These are phyloP conservation scores for Microplitis manilae DNA, from an alignment of 2,888 invertebrate genomes.

Conservation along the genomic window DNA sequence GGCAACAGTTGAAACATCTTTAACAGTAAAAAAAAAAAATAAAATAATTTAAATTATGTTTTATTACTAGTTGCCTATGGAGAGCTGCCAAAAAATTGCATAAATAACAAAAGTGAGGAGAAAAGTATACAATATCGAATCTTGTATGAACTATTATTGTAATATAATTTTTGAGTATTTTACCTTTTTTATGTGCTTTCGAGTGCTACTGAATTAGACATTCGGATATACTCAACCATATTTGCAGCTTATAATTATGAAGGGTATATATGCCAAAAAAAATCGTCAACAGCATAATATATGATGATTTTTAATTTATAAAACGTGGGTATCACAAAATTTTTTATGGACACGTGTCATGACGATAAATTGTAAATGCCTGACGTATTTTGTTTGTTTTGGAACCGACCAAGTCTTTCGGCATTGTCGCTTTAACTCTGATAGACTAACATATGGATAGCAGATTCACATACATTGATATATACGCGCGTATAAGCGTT, in stretches of 20 bases:
- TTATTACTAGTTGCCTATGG: too few relatives aligned
- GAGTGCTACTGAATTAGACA: too few relatives aligned
- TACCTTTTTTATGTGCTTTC: too few relatives aligned
- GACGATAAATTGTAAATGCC: constrained; percentile 70
- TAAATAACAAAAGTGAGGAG: too few relatives aligned
- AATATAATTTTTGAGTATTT: too few relatives aligned
- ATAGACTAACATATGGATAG: constrained; percentile 51
- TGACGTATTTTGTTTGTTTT: constrained; percentile 66
- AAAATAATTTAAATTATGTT: too few relatives aligned
- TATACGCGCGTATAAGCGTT: neutral
- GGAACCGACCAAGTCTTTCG: constrained; percentile 52
- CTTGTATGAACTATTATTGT: too few relatives aligned
- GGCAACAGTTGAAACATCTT: too few relatives aligned
- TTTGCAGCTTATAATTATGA: neutral
- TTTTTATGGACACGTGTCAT: constrained; percentile 63
- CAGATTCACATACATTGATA: neutral
- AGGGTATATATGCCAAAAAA: neutral
- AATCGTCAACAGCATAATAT: constrained; percentile 1
- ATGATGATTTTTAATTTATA: constrained; percentile 18
- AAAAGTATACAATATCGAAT: too few relatives aligned
- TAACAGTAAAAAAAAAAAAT: too few relatives aligned
- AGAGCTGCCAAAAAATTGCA: too few relatives aligned
- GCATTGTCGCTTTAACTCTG: constrained; percentile 45
- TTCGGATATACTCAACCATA: too few relatives aligned
- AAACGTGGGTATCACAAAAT: constrained; percentile 9